Percentiles rank a stretch among this genome's conserved stretches.
phyloP scores from a whole-genome alignment of 2,888 invertebrate genomes.

The Drosophila meridionalis region DNA sequence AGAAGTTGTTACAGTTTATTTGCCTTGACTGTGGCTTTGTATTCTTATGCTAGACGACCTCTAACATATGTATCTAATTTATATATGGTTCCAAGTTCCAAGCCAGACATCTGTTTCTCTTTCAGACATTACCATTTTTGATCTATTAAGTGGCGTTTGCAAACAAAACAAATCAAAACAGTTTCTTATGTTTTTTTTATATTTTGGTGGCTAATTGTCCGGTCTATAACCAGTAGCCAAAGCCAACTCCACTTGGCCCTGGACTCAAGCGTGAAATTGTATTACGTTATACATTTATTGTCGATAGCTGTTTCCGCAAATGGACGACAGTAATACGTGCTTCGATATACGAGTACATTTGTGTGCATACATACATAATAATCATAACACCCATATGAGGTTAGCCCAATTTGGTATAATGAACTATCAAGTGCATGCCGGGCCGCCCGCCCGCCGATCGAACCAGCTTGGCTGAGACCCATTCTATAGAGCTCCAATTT shows the following conservation, averaged over 20 bases:
- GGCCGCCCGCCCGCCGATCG: slow-evolving; percentile 26
- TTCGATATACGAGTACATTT: slow-evolving; percentile 38
- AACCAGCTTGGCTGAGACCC: slow-evolving; percentile 2
- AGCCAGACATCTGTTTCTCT: slow-evolving; percentile 19
- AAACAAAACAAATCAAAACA: slow-evolving; percentile 62
- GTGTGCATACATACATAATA: neutral
- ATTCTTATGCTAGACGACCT: slow-evolving; percentile 51
- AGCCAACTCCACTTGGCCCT: slow-evolving; percentile 55
- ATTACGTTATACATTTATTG: slow-evolving; percentile 49
- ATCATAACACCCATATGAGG: slow-evolving; percentile 59
- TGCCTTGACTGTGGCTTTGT: slow-evolving; percentile 61
- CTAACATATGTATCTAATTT: slow-evolving; percentile 32
- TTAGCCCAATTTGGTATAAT: slow-evolving; percentile 58
- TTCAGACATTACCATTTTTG: slow-evolving; percentile 39
- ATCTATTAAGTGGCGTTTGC: slow-evolving; percentile 52
- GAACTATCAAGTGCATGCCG: slow-evolving; percentile 56
- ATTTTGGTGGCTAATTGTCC: slow-evolving; percentile 55
- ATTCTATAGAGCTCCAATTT: slow-evolving; percentile 20
- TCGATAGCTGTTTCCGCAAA: slow-evolving; percentile 63
- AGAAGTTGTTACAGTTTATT: slow-evolving; percentile 58
- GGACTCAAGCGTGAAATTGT: slow-evolving; percentile 62
- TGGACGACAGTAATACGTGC: slow-evolving; percentile 46
- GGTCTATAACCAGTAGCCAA: slow-evolving; percentile 51
- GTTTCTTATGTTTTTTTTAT: slow-evolving; percentile 19
- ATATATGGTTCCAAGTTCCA: slow-evolving; percentile 8